Conservation (phyloP, 1,140 invertebrate genomes). For the Heliconius eleuchia region DNA sequence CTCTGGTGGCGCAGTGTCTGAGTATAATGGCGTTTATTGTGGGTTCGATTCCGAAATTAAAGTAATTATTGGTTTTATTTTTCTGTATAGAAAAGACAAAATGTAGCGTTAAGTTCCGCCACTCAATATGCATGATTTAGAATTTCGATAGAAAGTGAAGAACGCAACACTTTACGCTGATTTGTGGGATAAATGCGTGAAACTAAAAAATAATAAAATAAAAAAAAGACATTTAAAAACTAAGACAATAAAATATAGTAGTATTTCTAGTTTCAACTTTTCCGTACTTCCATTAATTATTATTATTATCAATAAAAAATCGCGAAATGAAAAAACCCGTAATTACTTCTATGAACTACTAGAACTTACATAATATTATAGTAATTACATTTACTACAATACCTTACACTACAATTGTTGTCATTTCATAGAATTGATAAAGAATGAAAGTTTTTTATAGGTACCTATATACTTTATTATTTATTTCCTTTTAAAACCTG, state of each 20-base stretch:
- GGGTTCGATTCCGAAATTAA: no score
- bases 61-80: no score
- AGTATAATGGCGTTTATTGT: no score
- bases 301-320: not conserved
- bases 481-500: not conserved
- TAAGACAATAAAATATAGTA: not conserved
- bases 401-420: not conserved
- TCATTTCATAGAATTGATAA: conserved; percentile 8
- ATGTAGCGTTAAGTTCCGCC: no score
- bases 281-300: not conserved
- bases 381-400: not conserved
- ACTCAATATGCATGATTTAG: no score
- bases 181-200: no score
- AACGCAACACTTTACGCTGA: accelerated
- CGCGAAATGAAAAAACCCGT: not conserved
- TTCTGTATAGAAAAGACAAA: no score
- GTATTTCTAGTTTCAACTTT: not conserved
- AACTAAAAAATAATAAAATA: no score
- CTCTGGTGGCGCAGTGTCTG: no score
- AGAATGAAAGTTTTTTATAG: not conserved
- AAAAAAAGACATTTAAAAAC: not conserved
- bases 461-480: not conserved
- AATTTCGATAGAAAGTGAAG: no score
- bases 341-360: conserved; percentile 3
- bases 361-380: not conserved